A percentile compares a stretch with the other conserved stretches of the same genome.
These are phyloP conservation scores for Notarius lentiginosus DNA, from an alignment of 2,113 vertebrate genomes.

Conservation along the genomic window DNA sequence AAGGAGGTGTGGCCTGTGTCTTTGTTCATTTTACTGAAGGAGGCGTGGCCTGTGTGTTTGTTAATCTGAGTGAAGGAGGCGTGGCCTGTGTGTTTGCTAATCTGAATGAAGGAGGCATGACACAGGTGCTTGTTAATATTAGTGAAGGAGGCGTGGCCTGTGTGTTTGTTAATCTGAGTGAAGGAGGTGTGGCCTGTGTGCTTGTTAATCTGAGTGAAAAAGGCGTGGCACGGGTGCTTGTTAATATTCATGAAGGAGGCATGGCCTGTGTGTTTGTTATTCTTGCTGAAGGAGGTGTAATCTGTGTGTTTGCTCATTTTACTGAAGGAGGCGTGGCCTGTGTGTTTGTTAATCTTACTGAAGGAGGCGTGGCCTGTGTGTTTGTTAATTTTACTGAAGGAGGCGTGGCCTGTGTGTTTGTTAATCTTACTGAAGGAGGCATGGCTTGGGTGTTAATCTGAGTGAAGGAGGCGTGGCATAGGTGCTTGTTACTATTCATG, in stretches of 20 bases:
- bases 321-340: too few species aligned
- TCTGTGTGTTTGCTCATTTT: neutral
- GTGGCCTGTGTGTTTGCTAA: neutral
- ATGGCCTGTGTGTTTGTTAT: neutral
- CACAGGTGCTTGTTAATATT: neutral
- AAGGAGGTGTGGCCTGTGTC: neutral
- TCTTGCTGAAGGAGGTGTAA: too few species aligned
- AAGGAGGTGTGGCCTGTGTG: neutral
- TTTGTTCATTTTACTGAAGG: neutral
- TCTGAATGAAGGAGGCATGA: neutral
- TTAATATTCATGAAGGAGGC: neutral
- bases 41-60: neutral
- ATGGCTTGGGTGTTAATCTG: neutral
- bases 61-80: neutral
- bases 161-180: neutral
- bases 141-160: neutral
- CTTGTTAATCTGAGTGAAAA: neutral
- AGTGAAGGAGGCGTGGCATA: neutral
- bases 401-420: too few species aligned
- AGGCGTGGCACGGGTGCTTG: too few species aligned
- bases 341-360: too few species aligned
- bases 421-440: too few species aligned
- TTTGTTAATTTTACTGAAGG: too few species aligned
- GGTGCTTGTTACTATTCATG: too few species aligned
- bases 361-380: too few species aligned